Conservation (phyloP, 2,797 vertebrate species). For the Pachyuromys duprasi region DNA sequence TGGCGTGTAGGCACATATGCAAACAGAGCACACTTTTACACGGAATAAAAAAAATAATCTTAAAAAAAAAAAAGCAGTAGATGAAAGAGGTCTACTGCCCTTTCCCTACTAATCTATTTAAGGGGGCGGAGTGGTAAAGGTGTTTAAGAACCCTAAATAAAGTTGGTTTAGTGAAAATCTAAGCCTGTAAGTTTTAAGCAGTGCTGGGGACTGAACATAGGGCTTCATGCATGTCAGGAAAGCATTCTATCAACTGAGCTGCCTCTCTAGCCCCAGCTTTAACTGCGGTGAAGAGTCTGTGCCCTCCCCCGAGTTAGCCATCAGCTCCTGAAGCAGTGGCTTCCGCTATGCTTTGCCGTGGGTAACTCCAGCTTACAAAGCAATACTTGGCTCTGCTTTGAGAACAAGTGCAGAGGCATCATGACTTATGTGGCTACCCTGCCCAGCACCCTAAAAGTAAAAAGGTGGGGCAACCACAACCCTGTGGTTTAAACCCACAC, state of each 20-base stretch:
- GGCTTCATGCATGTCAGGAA: background rate
- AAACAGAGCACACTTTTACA: too few relatives aligned
- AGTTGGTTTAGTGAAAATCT: too few relatives aligned
- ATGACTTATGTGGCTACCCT: background rate
- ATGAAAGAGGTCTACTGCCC: too few relatives aligned
- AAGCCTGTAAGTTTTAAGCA: background rate
- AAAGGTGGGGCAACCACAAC: background rate
- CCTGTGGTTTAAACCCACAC: background rate
- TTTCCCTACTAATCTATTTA: too few relatives aligned
- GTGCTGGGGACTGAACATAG: background rate
- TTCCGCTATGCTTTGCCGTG: background rate
- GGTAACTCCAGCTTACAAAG: background rate
- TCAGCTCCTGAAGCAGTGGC: background rate
- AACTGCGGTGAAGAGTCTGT: background rate
- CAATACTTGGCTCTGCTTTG: background rate
- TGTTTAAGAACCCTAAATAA: too few relatives aligned
- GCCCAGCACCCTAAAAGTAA: background rate
- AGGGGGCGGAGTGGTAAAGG: too few relatives aligned
- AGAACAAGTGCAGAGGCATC: background rate
- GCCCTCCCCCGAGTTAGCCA: background rate
- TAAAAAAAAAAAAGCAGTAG: too few relatives aligned
- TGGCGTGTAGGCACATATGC: too few relatives aligned
- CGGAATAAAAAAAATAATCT: too few relatives aligned
- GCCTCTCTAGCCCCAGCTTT: background rate
- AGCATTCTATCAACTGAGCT: background rate